Conservation (phyloP, 1,140 invertebrate species). For the Magallana gigas region DNA sequence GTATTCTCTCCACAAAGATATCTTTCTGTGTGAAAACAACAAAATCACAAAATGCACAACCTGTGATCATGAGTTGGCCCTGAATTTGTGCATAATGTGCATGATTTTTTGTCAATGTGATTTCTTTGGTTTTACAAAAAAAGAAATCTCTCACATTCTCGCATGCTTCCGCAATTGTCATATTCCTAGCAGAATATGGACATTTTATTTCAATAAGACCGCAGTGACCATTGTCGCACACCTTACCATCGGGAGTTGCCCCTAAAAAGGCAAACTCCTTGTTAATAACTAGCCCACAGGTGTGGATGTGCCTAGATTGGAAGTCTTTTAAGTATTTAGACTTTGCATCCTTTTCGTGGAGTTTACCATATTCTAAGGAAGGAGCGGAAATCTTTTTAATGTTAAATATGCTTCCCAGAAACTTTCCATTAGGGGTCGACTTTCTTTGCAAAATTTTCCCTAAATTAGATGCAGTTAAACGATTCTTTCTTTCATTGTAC, state of each 20-base stretch:
- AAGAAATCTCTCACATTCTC: constrained; percentile 17
- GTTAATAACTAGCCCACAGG: constrained; percentile 53
- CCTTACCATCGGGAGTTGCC: constrained; percentile 47
- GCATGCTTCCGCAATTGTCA: constrained; percentile 20
- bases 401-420: constrained; percentile 4
- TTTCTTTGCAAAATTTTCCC: constrained; percentile 45
- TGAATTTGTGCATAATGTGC: constrained; percentile 50
- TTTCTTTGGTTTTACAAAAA: not conserved
- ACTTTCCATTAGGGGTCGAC: constrained; percentile 39
- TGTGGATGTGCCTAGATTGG: constrained; percentile 47
- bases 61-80: constrained; percentile 55
- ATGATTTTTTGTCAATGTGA: constrained; percentile 22
- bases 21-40: constrained; percentile 54
- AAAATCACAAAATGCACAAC: constrained; percentile 55
- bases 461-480: constrained; percentile 52
- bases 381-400: constrained; percentile 13
- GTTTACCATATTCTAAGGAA: constrained; percentile 51
- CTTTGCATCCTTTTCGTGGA: constrained; percentile 53
- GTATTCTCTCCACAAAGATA: constrained; percentile 43
- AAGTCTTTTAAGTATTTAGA: constrained; percentile 39
- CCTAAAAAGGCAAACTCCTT: constrained; percentile 46
- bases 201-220: constrained; percentile 55
- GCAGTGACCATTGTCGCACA: constrained; percentile 47
- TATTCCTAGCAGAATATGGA: constrained; percentile 48
- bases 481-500: constrained; percentile 38